phyloP scores from a whole-genome alignment of 2,888 invertebrate species.

The Incurvaria masculella region DNA sequence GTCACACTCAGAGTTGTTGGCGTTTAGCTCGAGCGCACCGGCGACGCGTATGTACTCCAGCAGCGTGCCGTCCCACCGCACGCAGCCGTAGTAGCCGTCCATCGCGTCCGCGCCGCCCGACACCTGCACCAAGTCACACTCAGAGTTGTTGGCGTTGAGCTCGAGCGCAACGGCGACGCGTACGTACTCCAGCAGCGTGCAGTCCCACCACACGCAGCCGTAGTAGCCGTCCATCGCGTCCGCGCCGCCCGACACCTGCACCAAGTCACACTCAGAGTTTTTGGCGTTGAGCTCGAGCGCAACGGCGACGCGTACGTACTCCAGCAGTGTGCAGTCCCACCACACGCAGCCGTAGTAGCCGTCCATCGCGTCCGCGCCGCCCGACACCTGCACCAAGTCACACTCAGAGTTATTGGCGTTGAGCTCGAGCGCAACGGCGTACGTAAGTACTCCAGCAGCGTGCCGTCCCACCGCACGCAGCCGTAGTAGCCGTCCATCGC shows the following conservation, averaged over 20 bases:
- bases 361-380: constrained; percentile 87
- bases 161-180: constrained; percentile 85
- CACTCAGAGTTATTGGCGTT: constrained; percentile 96
- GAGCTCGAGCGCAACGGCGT: constrained; percentile 86
- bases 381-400: too few species aligned
- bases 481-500: too few species aligned
- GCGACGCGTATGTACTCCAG: constrained; percentile 70
- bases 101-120: constrained; percentile 87
- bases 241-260: constrained; percentile 54
- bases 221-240: constrained; percentile 95
- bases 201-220: constrained; percentile 91
- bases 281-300: constrained; percentile 89
- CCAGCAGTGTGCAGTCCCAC: constrained; percentile 94
- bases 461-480: too few species aligned
- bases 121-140: too few species aligned
- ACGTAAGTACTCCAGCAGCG: constrained; percentile 83
- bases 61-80: constrained; percentile 80
- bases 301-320: constrained; percentile 81
- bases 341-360: constrained; percentile 92
- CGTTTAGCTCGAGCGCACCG: constrained; percentile 81
- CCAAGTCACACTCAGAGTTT: constrained; percentile 86
- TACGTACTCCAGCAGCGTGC: constrained; percentile 90
- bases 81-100: constrained; percentile 80
- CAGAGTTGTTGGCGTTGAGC: constrained; percentile 93
- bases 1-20: too few species aligned